phyloP scores from a whole-genome alignment of 1,140 invertebrate species.

The Oscheius sp. region DNA sequence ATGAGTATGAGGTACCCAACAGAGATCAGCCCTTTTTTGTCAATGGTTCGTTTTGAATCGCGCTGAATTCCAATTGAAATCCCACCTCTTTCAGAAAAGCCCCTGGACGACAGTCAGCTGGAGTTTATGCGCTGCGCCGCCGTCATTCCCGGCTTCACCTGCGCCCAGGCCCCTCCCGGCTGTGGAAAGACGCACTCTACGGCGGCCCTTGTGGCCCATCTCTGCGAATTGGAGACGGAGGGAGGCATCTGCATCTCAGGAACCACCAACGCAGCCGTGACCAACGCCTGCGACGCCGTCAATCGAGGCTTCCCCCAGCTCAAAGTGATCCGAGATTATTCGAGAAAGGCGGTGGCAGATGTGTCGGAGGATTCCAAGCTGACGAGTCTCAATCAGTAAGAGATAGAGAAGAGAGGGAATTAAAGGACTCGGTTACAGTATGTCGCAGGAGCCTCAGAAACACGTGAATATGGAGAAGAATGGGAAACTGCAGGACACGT shows the following conservation, averaged over 20 bases:
- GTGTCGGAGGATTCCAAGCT: not conserved
- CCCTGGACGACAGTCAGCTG: not conserved
- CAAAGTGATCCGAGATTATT: not conserved
- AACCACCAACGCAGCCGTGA: not conserved
- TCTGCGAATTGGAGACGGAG: not conserved
- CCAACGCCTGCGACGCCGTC: not conserved
- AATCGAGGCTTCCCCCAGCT: not conserved
- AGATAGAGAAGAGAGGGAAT: too few species aligned
- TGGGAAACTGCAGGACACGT: too few species aligned
- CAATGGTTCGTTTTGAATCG: not conserved
- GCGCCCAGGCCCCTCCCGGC: not conserved
- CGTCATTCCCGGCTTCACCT: not conserved
- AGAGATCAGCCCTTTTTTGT: not conserved
- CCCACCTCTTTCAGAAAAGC: not conserved
- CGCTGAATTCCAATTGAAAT: not conserved
- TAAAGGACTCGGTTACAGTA: too few species aligned
- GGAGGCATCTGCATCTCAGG: not conserved
- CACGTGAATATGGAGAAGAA: too few species aligned
- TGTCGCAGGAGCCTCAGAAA: too few species aligned
- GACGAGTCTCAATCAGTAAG: not conserved
- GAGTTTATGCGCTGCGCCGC: not conserved
- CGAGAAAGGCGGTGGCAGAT: not conserved
- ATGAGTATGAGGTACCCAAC: not conserved
- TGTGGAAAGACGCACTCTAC: not conserved
- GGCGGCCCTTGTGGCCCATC: not conserved